Evolutionary conservation across 2,797 vertebrate genomes (phyloP).

Genomic region (Nannoperca australis): DNA sequence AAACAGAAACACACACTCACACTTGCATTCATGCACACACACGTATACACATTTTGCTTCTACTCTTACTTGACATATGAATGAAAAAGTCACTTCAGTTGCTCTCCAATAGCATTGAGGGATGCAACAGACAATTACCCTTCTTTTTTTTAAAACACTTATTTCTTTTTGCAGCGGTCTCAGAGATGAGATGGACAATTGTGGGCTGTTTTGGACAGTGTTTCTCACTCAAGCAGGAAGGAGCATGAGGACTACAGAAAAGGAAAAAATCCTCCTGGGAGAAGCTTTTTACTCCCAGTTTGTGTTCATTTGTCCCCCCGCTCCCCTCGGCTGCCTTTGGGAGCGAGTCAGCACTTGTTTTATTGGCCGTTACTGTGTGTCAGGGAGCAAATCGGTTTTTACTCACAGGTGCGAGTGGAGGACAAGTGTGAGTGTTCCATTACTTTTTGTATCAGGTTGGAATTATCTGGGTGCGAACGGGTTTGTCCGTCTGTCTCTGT

Average conservation of each 20-base stretch:
- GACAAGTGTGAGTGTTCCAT: slow-evolving; percentile 83
- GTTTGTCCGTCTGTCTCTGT: slow-evolving; percentile 57
- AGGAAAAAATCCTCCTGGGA: slow-evolving; percentile 80
- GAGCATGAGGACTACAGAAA: slow-evolving; percentile 79
- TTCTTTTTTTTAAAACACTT: slow-evolving; percentile 18
- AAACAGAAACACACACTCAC: slow-evolving; percentile 29
- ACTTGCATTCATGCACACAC: slow-evolving; percentile 27
- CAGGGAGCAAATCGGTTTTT: slow-evolving; percentile 85
- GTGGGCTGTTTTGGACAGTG: slow-evolving; percentile 72
- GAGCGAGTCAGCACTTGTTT: slow-evolving; percentile 87
- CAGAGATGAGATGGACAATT: slow-evolving; percentile 73
- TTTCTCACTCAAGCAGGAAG: slow-evolving; percentile 81
- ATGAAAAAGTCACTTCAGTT: slow-evolving; percentile 61
- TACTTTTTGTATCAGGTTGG: slow-evolving; percentile 83
- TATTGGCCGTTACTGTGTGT: slow-evolving; percentile 87
- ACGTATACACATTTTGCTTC: slow-evolving; percentile 39
- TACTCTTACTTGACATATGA: slow-evolving; percentile 37
- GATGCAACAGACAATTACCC: slow-evolving; percentile 42
- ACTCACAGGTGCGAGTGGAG: slow-evolving; percentile 84
- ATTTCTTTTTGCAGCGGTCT: slow-evolving; percentile 51
- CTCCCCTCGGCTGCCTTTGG: slow-evolving; percentile 82
- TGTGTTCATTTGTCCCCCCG: slow-evolving; percentile 86
- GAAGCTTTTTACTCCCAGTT: slow-evolving; percentile 84
- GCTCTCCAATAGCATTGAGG: slow-evolving; percentile 48
- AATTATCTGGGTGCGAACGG: slow-evolving; percentile 77